phyloP scores from a whole-genome alignment of 2,113 vertebrate species.

The Phyllopteryx taeniolatus region DNA sequence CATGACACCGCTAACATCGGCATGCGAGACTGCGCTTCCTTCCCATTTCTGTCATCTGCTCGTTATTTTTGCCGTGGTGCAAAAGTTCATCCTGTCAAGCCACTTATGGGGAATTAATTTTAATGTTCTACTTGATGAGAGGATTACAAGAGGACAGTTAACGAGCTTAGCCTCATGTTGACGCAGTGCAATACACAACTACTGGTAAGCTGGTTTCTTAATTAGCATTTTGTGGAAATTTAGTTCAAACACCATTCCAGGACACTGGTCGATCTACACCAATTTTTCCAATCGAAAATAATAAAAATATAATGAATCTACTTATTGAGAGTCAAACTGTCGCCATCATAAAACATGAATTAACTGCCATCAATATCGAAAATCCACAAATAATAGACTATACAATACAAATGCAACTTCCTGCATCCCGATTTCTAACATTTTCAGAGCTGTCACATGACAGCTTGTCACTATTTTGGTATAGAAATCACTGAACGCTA shows the following conservation, averaged over 20 bases:
- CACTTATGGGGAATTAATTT: slow-evolving; percentile 10
- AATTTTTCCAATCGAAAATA: not conserved
- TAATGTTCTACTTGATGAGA: not conserved
- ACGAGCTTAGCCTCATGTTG: not conserved
- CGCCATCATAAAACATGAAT: too few relatives aligned
- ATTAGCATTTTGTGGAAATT: not conserved
- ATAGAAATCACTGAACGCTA: too few relatives aligned
- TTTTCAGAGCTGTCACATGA: too few relatives aligned
- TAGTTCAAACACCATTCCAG: not conserved
- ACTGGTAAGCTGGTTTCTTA: not conserved
- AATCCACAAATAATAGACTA: too few relatives aligned
- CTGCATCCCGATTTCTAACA: too few relatives aligned
- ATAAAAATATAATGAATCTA: too few relatives aligned
- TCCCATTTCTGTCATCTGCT: slow-evolving; percentile 11
- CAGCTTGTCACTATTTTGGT: too few relatives aligned
- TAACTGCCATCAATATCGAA: too few relatives aligned
- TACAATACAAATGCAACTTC: too few relatives aligned
- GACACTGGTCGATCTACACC: not conserved
- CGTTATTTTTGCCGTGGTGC: slow-evolving; percentile 14
- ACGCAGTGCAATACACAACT: not conserved
- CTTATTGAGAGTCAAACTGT: too few relatives aligned
- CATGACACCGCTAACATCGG: slow-evolving; percentile 39
- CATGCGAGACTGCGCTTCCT: slow-evolving; percentile 18
- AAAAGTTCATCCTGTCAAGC: slow-evolving; percentile 6
- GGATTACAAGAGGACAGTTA: slow-evolving; percentile 1